Conservation (phyloP, 2,797 vertebrate species). For the Nannoperca obscura region DNA sequence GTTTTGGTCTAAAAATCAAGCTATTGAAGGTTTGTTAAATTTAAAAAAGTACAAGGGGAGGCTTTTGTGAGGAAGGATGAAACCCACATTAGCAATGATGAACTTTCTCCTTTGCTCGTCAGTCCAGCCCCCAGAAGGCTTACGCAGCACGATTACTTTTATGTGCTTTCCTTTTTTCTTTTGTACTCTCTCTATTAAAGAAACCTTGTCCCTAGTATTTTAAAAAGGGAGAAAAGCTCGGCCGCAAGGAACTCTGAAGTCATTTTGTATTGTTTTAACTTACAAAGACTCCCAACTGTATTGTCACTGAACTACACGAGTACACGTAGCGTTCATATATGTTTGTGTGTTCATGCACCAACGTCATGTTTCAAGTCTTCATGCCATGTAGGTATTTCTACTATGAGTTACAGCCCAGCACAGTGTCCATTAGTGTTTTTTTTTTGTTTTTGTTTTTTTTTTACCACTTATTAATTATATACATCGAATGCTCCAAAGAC, state of each 20-base stretch:
- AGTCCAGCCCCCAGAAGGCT: conserved; percentile 31
- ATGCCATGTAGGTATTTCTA: background rate
- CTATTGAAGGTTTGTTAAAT: conserved; percentile 17
- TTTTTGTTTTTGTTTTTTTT: background rate
- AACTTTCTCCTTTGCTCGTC: conserved; percentile 19
- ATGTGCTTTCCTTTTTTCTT: background rate
- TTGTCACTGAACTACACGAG: too few species aligned
- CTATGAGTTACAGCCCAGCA: background rate
- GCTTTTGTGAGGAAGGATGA: conserved; percentile 27
- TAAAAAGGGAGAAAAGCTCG: background rate
- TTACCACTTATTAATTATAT: background rate
- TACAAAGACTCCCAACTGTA: background rate
- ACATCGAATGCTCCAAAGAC: background rate
- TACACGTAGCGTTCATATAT: background rate
- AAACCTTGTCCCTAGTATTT: background rate
- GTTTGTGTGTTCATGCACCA: background rate
- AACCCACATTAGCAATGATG: conserved; percentile 13
- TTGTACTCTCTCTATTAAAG: background rate
- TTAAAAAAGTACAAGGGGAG: conserved; percentile 19
- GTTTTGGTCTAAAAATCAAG: conserved; percentile 4
- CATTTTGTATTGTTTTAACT: background rate
- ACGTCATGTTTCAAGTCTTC: background rate
- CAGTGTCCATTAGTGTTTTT: background rate
- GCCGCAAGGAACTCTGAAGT: background rate
- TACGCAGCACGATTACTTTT: background rate